phyloP scores from a whole-genome alignment of 2,888 invertebrate species.

The Odontocolon sp. region DNA sequence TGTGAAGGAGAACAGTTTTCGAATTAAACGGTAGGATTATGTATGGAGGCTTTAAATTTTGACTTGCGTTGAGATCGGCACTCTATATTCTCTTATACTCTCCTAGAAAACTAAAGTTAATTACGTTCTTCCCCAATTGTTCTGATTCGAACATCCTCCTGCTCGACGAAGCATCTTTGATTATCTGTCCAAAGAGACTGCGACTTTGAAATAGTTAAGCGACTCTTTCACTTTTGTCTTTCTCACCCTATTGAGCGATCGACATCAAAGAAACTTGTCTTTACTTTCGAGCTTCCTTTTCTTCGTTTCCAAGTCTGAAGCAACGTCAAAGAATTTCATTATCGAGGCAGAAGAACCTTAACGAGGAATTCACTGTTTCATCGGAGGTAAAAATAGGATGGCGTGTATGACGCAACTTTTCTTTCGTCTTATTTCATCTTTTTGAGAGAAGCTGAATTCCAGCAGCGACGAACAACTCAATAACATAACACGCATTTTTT shows the following conservation, averaged over 20 bases:
- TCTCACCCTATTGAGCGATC: background rate
- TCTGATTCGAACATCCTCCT: background rate
- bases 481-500: too few relatives aligned
- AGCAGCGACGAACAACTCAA: too few relatives aligned
- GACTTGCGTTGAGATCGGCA: too few relatives aligned
- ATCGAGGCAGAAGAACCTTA: background rate
- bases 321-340: conserved; percentile 10
- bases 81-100: background rate
- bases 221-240: background rate
- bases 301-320: background rate
- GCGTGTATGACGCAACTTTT: background rate
- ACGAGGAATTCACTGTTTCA: background rate
- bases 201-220: conserved; percentile 8
- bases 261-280: conserved; percentile 14
- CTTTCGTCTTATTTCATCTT: background rate
- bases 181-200: background rate
- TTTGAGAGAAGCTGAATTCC: background rate
- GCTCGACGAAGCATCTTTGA: background rate
- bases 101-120: background rate
- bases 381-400: background rate
- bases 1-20: too few relatives aligned
- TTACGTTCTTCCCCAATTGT: background rate
- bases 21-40: too few relatives aligned
- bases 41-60: too few relatives aligned
- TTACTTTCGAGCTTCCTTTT: conserved; percentile 14